Base-by-base conservation (phyloP, 2,888 invertebrate genomes). In the Cerceris rybyensis region DNA sequence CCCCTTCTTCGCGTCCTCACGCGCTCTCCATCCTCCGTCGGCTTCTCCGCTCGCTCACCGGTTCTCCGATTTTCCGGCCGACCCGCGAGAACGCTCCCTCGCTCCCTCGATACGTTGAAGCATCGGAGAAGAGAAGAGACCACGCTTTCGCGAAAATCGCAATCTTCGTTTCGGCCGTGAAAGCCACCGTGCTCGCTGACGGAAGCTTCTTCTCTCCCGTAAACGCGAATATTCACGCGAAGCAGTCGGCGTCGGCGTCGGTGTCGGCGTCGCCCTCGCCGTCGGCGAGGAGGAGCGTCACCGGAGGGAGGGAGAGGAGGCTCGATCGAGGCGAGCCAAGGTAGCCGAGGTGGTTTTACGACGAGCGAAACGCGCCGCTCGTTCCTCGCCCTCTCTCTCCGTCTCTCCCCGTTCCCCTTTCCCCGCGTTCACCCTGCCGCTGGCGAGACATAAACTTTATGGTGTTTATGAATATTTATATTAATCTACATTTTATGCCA, bases 381-480 rank as follows among this genome's bases (percentile, higher is more conserved):
- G 82, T 79, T 81, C 78, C 85, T 78, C 83, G 58, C 71, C 68
- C 80, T 73, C 63, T 41, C 69, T 43, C 74, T 11, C 64, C 16
- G 67, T 16, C 46, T 41, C 67, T 28, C 59, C 50, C 14, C 59
- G 64, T 49, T 46, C 63, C 73, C 58, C 74, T 7, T 7, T 42
- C 68, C 61, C 28, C 65, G 49, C 72, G 61, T 67, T 9, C 58
- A 55, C 81, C 59, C 68, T 64, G 74, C 67, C 73, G 74, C 83
- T 74, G 66, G 80, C 88, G 89, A 85, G 90, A 92, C 91, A 90
- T 91, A 92, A 92, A 91, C 89, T 92, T 92, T 91, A 91, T 88
- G 89, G 89, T 92, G 90, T 92, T 92, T 92, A 92, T 92, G 92
- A 92, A 92, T 92, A 92, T 92, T 92, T 92, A 92, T 92, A 92